These are phyloP conservation scores for Griposia aprilina DNA, from an alignment of 2,888 invertebrate species.

Conservation along the genomic window DNA sequence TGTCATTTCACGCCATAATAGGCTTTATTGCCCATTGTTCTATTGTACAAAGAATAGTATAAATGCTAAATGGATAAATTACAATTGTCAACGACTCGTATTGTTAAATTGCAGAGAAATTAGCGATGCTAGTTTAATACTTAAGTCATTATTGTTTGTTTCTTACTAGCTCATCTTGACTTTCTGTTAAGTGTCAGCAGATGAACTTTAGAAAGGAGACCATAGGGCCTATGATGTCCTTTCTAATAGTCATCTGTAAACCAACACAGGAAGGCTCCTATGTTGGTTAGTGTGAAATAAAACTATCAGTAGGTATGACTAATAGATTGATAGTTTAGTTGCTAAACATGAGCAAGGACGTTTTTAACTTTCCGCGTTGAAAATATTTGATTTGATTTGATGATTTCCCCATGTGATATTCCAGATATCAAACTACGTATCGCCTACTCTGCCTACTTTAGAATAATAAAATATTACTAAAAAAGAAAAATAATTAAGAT, in stretches of 20 bases:
- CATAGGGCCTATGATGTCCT: too few relatives aligned
- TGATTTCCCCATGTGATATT: not conserved
- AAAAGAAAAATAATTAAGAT: not conserved
- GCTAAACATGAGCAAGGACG: not conserved
- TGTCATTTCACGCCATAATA: conserved; percentile 68
- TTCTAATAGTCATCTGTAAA: too few relatives aligned
- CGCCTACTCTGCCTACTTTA: not conserved
- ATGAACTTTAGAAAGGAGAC: too few relatives aligned
- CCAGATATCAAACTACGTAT: not conserved
- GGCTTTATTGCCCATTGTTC: conserved; percentile 79
- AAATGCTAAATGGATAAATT: conserved; percentile 75
- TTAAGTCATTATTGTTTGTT: conserved; percentile 1
- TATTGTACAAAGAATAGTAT: conserved; percentile 73
- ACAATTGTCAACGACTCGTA: conserved; percentile 65
- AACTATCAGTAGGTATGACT: not conserved
- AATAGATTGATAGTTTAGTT: too few relatives aligned
- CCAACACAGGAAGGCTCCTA: too few relatives aligned
- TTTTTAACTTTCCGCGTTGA: not conserved
- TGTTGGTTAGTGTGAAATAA: too few relatives aligned
- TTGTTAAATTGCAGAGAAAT: conserved; percentile 54
- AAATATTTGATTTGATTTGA: not conserved
- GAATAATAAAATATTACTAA: not conserved
- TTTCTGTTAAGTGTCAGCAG: too few relatives aligned
- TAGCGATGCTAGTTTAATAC: conserved; percentile 17
- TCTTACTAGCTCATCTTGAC: not conserved